These are phyloP conservation scores for Pipra filicauda DNA, from an alignment of 2,113 vertebrate genomes.

Conservation along the genomic window DNA sequence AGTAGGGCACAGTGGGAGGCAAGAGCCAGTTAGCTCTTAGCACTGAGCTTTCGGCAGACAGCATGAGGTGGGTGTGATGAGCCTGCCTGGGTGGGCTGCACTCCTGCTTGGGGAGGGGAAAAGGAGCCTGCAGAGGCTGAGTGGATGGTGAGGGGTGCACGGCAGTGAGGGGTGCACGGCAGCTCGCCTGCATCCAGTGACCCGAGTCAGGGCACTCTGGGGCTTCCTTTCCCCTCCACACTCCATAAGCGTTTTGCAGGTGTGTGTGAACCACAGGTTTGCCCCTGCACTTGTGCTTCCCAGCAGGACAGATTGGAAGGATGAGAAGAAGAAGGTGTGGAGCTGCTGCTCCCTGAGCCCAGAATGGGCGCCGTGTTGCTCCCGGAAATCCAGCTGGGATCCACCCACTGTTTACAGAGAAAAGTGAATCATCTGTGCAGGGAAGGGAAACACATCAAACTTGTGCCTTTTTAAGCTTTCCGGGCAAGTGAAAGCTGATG, in stretches of 20 bases:
- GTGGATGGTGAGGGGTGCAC: not conserved
- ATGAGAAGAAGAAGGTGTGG: fast-evolving
- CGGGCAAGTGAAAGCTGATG: not conserved
- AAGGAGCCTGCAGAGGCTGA: not conserved
- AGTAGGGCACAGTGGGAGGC: not conserved
- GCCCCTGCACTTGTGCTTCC: not conserved
- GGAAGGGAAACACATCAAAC: constrained; percentile 6
- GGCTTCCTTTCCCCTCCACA: not conserved
- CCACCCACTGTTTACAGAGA: constrained; percentile 41
- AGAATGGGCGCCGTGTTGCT: fast-evolving
- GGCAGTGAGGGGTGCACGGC: not conserved
- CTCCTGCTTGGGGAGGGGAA: not conserved
- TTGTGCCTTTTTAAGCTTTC: not conserved
- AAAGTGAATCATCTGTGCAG: constrained; percentile 42
- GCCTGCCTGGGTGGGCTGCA: not conserved
- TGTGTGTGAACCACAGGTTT: not conserved
- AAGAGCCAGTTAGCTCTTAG: not conserved
- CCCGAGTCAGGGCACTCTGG: fast-evolving
- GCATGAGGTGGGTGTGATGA: fast-evolving
- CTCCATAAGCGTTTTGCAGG: not conserved
- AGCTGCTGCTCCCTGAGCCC: not conserved
- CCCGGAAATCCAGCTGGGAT: constrained; percentile 40
- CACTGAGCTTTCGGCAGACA: fast-evolving
- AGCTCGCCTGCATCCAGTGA: not conserved
- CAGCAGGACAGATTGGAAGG: not conserved